These are phyloP conservation scores for Scaptomyza caliginosa DNA, from an alignment of 2,888 invertebrate genomes.

Conservation along the genomic window DNA sequence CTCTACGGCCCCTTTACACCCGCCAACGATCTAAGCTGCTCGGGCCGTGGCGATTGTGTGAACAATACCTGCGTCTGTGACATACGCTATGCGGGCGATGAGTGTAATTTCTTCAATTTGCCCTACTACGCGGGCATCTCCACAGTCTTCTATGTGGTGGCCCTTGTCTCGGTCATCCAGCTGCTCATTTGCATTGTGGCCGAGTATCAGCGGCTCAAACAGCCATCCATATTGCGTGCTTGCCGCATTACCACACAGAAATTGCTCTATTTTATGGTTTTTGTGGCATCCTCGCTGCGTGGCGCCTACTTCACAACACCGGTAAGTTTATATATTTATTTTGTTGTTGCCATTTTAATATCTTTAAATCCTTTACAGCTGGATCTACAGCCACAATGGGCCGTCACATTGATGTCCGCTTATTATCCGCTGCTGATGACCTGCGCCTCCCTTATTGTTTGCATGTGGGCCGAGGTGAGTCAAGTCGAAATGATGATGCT, in stretches of 20 bases:
- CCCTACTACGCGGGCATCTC: conserved; percentile 91
- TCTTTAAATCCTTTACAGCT: conserved; percentile 85
- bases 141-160: conserved; percentile 92
- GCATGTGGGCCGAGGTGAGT: conserved; percentile 97
- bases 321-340: conserved; percentile 85
- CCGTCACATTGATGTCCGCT: conserved; percentile 93
- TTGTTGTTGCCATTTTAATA: background rate
- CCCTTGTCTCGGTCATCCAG: conserved; percentile 93
- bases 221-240: conserved; percentile 91
- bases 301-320: conserved; percentile 96
- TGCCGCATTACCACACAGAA: conserved; percentile 96
- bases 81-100: conserved; percentile 93
- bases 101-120: conserved; percentile 92
- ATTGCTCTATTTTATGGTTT: conserved; percentile 93
- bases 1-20: conserved; percentile 61
- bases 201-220: conserved; percentile 93
- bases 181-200: conserved; percentile 92
- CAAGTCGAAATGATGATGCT: background rate
- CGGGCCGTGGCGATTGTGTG: conserved; percentile 95
- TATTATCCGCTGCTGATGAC: conserved; percentile 95
- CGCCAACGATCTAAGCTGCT: conserved; percentile 86
- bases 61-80: conserved; percentile 96
- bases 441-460: conserved; percentile 94
- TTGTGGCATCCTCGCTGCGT: conserved; percentile 92
- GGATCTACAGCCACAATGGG: conserved; percentile 92